Evolutionary conservation across 2,888 invertebrate genomes (phyloP).

Genomic region (Drosophila neonasuta): DNA sequence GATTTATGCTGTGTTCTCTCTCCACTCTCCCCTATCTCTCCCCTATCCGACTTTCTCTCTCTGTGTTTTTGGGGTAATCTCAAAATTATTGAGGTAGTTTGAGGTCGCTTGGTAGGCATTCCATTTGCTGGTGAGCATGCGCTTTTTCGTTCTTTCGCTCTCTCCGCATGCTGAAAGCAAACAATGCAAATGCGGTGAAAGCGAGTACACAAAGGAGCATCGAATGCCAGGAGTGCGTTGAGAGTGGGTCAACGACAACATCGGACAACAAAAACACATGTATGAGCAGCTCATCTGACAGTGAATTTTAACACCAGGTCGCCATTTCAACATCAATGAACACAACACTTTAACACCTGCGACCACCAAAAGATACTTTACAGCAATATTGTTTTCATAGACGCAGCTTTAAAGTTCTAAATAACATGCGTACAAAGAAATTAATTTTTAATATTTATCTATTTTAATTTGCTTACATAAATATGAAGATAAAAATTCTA

Average conservation of each 20-base stretch:
- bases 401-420: neutral
- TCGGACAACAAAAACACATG: conserved; percentile 2
- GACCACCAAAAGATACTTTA: too few relatives aligned
- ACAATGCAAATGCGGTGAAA: conserved; percentile 14
- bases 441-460: too few relatives aligned
- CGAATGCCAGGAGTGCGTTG: conserved; percentile 6
- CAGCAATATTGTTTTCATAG: neutral
- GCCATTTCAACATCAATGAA: neutral
- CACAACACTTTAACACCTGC: neutral
- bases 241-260: conserved; percentile 31
- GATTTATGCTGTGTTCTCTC: conserved; percentile 16
- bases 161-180: neutral
- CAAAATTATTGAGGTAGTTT: conserved; percentile 64
- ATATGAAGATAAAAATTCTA: too few relatives aligned
- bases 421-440: too few relatives aligned
- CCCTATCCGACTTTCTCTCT: neutral
- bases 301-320: neutral
- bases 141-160: conserved; percentile 13
- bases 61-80: conserved; percentile 51
- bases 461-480: too few relatives aligned
- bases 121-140: conserved; percentile 55
- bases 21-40: too few relatives aligned
- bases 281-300: neutral
- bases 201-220: conserved; percentile 40
- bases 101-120: conserved; percentile 40